Evolutionary conservation across 1,140 invertebrate genomes (phyloP).

Genomic region (Euura saliciscinereae): DNA sequence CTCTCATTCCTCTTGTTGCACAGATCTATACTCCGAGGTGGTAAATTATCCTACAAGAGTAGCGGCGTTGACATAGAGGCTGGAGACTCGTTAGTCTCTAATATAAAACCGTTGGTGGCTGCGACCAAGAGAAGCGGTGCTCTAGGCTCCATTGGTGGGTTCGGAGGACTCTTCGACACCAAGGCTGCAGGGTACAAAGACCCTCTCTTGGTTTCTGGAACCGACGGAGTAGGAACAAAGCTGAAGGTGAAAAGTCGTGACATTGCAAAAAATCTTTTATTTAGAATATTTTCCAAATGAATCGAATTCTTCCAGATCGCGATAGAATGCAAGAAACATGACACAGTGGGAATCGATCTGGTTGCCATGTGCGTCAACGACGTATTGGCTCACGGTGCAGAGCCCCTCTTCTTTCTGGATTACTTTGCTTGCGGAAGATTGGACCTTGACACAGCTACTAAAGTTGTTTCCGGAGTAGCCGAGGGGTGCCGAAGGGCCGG

Average conservation of each 20-base stretch:
- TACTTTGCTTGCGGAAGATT: constrained; percentile 93
- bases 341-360: constrained; percentile 91
- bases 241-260: constrained; percentile 69
- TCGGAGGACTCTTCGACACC: constrained; percentile 91
- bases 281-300: constrained; percentile 11
- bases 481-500: constrained; percentile 86
- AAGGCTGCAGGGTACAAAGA: constrained; percentile 72
- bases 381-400: constrained; percentile 91
- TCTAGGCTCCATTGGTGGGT: constrained; percentile 85
- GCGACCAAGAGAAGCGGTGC: constrained; percentile 75
- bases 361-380: constrained; percentile 99
- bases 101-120: constrained; percentile 80
- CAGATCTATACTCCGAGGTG: constrained; percentile 59
- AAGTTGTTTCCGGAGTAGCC: constrained; percentile 84
- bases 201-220: constrained; percentile 90
- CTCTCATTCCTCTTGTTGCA: neutral
- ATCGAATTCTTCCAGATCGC: constrained; percentile 72
- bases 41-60: constrained; percentile 83
- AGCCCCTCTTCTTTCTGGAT: constrained; percentile 95
- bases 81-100: constrained; percentile 83
- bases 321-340: constrained; percentile 76
- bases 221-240: constrained; percentile 98
- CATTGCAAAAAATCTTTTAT: constrained; percentile 7
- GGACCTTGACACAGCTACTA: constrained; percentile 74
- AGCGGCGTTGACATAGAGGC: constrained; percentile 94